A percentile compares a stretch with the other conserved stretches of the same genome.
These are phyloP conservation scores for Mionectes olivaceus DNA, from an alignment of 2,797 vertebrate genomes.

Conservation along the genomic window DNA sequence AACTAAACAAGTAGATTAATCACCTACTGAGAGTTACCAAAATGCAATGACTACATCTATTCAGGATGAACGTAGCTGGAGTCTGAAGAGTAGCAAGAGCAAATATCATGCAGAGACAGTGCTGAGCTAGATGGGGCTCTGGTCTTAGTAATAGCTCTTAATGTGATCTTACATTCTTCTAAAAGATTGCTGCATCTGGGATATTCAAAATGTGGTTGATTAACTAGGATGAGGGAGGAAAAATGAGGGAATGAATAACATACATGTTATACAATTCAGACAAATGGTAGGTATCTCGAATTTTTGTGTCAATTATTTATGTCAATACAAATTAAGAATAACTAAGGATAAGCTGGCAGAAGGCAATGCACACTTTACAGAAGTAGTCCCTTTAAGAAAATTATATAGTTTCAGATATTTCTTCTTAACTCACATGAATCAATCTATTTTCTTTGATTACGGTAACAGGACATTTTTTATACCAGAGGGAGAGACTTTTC, in stretches of 20 bases:
- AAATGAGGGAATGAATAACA: neutral
- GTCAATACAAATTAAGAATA: neutral
- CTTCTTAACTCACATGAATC: neutral
- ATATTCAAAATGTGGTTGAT: neutral
- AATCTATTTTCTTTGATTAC: slow-evolving; percentile 35
- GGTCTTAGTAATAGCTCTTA: neutral
- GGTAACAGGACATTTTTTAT: slow-evolving; percentile 30
- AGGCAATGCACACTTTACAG: neutral
- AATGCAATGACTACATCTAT: neutral
- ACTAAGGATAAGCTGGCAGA: neutral
- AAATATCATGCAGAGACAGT: neutral
- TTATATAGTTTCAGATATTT: neutral
- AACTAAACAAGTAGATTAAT: neutral
- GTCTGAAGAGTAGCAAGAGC: neutral
- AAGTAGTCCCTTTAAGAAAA: slow-evolving; percentile 5
- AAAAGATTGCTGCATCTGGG: neutral
- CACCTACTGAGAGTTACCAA: neutral
- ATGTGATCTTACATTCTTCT: neutral
- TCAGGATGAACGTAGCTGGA: neutral
- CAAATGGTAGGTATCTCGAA: neutral
- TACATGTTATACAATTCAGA: neutral
- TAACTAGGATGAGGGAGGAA: neutral
- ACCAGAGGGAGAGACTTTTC: neutral
- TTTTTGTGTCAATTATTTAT: neutral
- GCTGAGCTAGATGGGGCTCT: neutral